A percentile compares a stretch with the other conserved stretches of the same genome.
phyloP scores from a whole-genome alignment of 2,888 invertebrate species.

The Dicycla oo region DNA sequence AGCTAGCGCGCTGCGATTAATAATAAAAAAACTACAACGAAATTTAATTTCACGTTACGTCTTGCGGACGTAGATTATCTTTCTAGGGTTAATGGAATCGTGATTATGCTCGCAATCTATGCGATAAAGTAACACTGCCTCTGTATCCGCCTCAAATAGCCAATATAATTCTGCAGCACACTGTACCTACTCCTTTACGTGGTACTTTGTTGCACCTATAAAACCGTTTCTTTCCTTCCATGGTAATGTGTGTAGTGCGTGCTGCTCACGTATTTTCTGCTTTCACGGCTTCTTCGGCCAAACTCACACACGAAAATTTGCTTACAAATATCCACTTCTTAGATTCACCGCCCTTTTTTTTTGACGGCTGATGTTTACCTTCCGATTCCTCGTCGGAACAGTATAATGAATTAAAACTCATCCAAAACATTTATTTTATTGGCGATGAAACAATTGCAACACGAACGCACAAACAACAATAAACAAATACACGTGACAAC shows the following conservation, averaged over 20 bases:
- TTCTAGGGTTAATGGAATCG: not conserved
- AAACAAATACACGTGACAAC: too few species aligned
- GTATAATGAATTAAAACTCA: too few species aligned
- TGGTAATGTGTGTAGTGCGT: slow-evolving; percentile 15
- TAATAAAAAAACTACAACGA: too few species aligned
- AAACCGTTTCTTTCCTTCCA: not conserved
- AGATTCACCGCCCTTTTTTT: slow-evolving; percentile 39
- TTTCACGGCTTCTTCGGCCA: slow-evolving; percentile 40
- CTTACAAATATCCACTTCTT: slow-evolving; percentile 36
- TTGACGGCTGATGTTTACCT: slow-evolving; percentile 25
- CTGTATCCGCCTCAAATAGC: not conserved
- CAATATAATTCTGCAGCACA: not conserved
- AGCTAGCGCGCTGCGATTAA: too few species aligned
- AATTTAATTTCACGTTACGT: too few species aligned
- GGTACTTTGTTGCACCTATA: slow-evolving; percentile 4
- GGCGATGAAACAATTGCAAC: too few species aligned
- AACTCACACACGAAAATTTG: too few species aligned
- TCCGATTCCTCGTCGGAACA: slow-evolving; percentile 37
- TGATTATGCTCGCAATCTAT: too few species aligned
- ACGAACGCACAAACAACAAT: too few species aligned
- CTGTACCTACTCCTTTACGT: not conserved
- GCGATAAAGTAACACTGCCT: too few species aligned
- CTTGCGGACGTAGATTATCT: too few species aligned
- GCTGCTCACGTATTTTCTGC: slow-evolving; percentile 42
- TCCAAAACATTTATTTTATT: too few species aligned